Evolutionary conservation across 92 coral and sea anemone genomes (phyloP).

Genomic region (Isaurus tuberculatus): DNA sequence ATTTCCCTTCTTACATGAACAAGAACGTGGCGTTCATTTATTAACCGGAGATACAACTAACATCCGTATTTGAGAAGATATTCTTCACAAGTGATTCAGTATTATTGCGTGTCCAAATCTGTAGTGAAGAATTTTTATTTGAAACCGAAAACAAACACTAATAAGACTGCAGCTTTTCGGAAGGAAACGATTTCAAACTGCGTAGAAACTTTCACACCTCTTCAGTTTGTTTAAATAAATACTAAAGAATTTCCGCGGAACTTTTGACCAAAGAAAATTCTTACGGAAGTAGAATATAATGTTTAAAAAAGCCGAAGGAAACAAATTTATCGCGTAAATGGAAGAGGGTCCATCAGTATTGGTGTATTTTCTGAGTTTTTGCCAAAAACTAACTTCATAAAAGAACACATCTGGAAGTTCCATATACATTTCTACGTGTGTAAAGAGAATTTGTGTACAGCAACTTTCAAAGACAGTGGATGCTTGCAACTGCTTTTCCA

Average conservation of each 20-base stretch:
- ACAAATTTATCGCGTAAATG: slow-evolving; percentile 9
- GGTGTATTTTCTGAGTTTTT: slow-evolving; percentile 9
- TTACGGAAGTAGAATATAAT: slow-evolving; percentile 12
- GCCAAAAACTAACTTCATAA: slow-evolving; percentile 27
- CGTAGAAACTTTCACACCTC: slow-evolving; percentile 42
- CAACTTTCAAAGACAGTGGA: background rate
- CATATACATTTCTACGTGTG: background rate
- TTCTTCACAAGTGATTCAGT: background rate
- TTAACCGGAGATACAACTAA: too few species aligned
- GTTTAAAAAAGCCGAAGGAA: background rate
- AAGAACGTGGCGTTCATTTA: too few species aligned
- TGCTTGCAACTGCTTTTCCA: background rate
- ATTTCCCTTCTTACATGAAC: too few species aligned
- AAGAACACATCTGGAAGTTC: slow-evolving; percentile 26
- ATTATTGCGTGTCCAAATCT: background rate
- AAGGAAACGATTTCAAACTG: background rate
- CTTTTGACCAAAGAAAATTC: background rate
- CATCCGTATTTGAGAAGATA: background rate
- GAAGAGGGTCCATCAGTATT: slow-evolving; percentile 6
- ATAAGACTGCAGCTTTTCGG: background rate
- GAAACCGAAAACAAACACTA: background rate
- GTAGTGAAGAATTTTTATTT: background rate
- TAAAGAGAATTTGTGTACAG: background rate
- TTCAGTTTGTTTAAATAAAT: slow-evolving; percentile 3
- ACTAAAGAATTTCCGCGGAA: slow-evolving; percentile 48